Evolutionary conservation across 2,888 invertebrate species (phyloP).

Genomic region (Lydus trimaculatus): DNA sequence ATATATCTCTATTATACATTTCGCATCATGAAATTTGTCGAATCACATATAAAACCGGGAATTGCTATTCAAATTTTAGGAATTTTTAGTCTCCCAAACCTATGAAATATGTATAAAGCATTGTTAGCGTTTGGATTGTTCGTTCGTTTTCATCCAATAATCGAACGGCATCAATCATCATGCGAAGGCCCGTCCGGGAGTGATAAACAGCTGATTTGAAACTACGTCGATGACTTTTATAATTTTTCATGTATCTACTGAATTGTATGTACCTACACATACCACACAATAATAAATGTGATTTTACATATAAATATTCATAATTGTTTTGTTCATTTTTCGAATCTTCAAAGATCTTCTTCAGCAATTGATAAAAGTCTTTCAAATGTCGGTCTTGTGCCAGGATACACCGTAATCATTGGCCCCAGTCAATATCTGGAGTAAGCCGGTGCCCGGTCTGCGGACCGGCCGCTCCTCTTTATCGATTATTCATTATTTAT

Average conservation of each 20-base stretch:
- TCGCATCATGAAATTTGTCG: slow-evolving; percentile 49
- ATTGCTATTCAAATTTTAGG: slow-evolving; percentile 47
- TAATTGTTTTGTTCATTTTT: background rate
- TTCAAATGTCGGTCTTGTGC: slow-evolving; percentile 46
- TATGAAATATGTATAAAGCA: slow-evolving; percentile 49
- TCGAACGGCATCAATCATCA: slow-evolving; percentile 49
- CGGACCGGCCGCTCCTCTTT: slow-evolving; percentile 50
- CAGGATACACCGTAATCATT: slow-evolving; percentile 54
- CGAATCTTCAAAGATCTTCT: background rate
- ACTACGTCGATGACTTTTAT: background rate
- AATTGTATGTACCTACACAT: background rate
- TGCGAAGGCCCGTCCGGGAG: slow-evolving; percentile 22
- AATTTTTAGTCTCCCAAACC: slow-evolving; percentile 39
- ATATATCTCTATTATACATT: slow-evolving; percentile 50
- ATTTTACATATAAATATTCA: background rate
- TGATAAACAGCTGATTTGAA: slow-evolving; percentile 44
- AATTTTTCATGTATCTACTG: background rate
- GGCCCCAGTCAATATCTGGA: slow-evolving; percentile 60
- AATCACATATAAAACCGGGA: slow-evolving; percentile 49
- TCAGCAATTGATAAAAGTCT: background rate
- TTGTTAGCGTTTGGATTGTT: slow-evolving; percentile 42
- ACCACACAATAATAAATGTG: background rate
- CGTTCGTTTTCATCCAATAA: slow-evolving; percentile 43
- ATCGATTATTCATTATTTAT: slow-evolving; percentile 62
- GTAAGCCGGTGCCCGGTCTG: slow-evolving; percentile 59